phyloP scores from a whole-genome alignment of 2,113 vertebrate genomes.

The Struthio camelus region DNA sequence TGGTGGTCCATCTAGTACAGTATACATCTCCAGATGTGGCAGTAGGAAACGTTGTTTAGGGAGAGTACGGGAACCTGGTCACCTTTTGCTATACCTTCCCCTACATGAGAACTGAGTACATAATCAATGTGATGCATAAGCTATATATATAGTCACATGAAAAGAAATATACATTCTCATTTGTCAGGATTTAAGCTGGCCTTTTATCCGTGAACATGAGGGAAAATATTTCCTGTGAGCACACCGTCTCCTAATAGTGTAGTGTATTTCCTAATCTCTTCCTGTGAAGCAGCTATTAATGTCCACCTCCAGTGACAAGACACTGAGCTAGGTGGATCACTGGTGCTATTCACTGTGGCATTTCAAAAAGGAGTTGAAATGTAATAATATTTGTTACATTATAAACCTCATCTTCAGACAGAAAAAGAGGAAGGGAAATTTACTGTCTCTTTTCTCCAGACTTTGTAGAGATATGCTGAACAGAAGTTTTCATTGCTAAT shows the following conservation, averaged over 20 bases:
- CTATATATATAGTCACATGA: not conserved
- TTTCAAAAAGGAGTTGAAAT: not conserved
- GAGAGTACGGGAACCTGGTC: not conserved
- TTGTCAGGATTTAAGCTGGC: not conserved
- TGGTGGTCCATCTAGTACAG: not conserved
- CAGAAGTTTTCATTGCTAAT: not conserved
- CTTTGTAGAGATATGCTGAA: not conserved
- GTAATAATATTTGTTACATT: not conserved
- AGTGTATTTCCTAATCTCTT: not conserved
- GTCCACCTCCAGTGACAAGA: not conserved
- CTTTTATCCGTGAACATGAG: not conserved
- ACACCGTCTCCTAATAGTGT: not conserved
- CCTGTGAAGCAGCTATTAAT: not conserved
- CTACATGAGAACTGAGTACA: not conserved
- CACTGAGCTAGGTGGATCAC: not conserved
- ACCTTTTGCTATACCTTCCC: not conserved
- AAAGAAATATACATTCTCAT: not conserved
- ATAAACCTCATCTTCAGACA: not conserved
- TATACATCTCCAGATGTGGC: not conserved
- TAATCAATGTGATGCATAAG: not conserved
- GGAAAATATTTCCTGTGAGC: not conserved
- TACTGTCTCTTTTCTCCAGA: too few species aligned
- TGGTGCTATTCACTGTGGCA: not conserved
- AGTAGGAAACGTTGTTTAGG: not conserved
- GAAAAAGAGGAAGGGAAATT: not conserved